Evolutionary conservation across 2,888 invertebrate genomes (phyloP).

Genomic region (Hyposoter dolosus): DNA sequence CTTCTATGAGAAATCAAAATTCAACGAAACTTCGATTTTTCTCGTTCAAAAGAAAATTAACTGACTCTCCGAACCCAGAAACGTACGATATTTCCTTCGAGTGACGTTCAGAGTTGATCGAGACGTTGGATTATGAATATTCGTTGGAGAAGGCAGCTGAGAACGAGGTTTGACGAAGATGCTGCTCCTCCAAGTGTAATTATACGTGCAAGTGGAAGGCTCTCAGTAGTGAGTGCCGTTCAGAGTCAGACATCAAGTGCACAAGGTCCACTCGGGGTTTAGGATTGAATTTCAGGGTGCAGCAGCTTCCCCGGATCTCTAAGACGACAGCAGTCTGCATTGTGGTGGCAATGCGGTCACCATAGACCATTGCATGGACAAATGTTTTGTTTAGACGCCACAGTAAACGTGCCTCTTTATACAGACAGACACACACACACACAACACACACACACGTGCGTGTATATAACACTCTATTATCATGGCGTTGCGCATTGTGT

Average conservation of each 20-base stretch:
- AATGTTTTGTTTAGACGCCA: conserved; percentile 65
- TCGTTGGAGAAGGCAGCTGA: conserved; percentile 10
- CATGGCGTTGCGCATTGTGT: conserved; percentile 26
- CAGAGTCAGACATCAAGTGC: conserved; percentile 58
- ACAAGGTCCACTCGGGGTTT: conserved; percentile 27
- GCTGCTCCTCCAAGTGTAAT: conserved; percentile 51
- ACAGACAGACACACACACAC: neutral
- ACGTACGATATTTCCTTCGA: neutral
- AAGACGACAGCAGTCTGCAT: conserved; percentile 48
- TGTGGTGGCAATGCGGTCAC: conserved; percentile 48
- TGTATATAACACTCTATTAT: conserved; percentile 12
- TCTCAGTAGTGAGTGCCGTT: conserved; percentile 48
- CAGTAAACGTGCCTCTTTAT: conserved; percentile 27
- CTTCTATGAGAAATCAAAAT: too few species aligned
- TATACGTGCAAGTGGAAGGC: conserved; percentile 3
- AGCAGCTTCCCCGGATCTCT: conserved; percentile 22
- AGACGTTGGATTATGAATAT: conserved; percentile 20
- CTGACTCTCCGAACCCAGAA: neutral
- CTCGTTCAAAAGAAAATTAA: too few species aligned
- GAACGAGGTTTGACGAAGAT: neutral
- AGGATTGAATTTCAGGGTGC: conserved; percentile 12
- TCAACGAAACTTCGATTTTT: too few species aligned
- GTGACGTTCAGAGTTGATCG: neutral
- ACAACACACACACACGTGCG: neutral
- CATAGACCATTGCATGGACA: conserved; percentile 50